Evolutionary conservation across 2,888 invertebrate species (phyloP).

Genomic region (Scelioninae gen. 1): DNA sequence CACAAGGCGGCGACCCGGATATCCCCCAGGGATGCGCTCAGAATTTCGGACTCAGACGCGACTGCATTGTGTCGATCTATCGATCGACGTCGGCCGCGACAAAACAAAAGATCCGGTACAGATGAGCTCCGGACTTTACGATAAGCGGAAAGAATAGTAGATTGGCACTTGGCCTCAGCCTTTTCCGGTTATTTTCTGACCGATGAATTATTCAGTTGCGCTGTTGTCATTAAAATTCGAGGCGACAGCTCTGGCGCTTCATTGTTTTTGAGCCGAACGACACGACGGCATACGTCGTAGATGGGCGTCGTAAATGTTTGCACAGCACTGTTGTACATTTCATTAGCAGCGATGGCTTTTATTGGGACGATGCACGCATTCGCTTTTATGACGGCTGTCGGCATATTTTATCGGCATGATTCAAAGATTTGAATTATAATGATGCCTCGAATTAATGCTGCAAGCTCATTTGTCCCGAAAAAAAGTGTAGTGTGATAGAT

Average conservation of each 20-base stretch:
- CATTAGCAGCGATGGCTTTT: constrained; percentile 32
- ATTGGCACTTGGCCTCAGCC: constrained; percentile 18
- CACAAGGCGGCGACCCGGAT: constrained; percentile 57
- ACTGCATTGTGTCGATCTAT: constrained; percentile 49
- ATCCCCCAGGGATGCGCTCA: constrained; percentile 50
- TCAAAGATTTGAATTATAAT: constrained; percentile 38
- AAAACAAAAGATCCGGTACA: constrained; percentile 47
- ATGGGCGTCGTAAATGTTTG: constrained; percentile 20
- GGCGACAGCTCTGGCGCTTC: constrained; percentile 17
- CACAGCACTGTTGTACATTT: constrained; percentile 39
- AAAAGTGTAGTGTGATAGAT: too few relatives aligned
- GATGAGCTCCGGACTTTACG: constrained; percentile 6
- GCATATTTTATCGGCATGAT: constrained; percentile 33
- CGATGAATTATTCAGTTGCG: constrained; percentile 55
- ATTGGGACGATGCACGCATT: constrained; percentile 12
- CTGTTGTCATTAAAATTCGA: constrained; percentile 19
- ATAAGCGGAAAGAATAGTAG: constrained; percentile 33
- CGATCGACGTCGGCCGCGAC: constrained; percentile 39
- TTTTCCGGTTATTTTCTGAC: constrained; percentile 45
- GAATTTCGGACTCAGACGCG: constrained; percentile 45
- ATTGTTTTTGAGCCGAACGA: constrained; percentile 48
- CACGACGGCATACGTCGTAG: constrained; percentile 19
- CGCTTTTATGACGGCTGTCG: constrained; percentile 37
- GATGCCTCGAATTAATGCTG: constrained; percentile 8
- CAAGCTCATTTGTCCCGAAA: neutral